Percentiles rank a stretch among this genome's conserved stretches.
Conservation (phyloP, 1,140 invertebrate genomes). For the Proales similis region DNA sequence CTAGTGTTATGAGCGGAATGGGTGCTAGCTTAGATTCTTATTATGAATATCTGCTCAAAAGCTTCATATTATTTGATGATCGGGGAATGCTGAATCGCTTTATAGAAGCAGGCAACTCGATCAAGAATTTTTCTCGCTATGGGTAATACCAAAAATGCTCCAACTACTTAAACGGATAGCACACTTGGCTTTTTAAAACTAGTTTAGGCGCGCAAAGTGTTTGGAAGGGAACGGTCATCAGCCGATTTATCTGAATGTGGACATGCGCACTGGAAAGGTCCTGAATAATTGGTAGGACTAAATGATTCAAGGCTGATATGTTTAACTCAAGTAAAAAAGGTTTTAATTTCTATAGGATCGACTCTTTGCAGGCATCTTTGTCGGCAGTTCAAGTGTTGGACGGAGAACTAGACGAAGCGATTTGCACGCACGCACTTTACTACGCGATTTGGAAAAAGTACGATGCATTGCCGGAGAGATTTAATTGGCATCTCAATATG, state of each 20-base stretch:
- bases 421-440: conserved; percentile 64
- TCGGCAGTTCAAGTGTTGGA: conserved; percentile 60
- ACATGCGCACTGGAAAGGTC: conserved; percentile 62
- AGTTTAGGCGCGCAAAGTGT: conserved; percentile 56
- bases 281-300: conserved; percentile 63
- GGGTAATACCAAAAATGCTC: background rate
- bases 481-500: conserved; percentile 61
- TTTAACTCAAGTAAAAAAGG: too few species aligned
- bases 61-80: conserved; percentile 63
- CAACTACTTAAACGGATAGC: background rate
- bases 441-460: conserved; percentile 63
- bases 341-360: too few species aligned
- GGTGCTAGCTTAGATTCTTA: conserved; percentile 66
- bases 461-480: conserved; percentile 62
- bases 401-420: conserved; percentile 66
- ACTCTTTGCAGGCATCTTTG: conserved; percentile 63
- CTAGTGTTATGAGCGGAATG: conserved; percentile 59
- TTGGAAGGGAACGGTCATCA: conserved; percentile 60
- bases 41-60: conserved; percentile 65
- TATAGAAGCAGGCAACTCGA: conserved; percentile 12
- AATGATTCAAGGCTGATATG: too few species aligned
- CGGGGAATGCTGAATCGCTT: conserved; percentile 18
- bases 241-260: conserved; percentile 66
- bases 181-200: background rate
- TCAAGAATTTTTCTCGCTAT: conserved; percentile 8